Percentiles rank a stretch among this genome's conserved stretches.
These are phyloP conservation scores for Pelagia noctiluca DNA, from an alignment of 30 jellyfish, hydroid and myxozoan genomes.

Conservation along the genomic window DNA sequence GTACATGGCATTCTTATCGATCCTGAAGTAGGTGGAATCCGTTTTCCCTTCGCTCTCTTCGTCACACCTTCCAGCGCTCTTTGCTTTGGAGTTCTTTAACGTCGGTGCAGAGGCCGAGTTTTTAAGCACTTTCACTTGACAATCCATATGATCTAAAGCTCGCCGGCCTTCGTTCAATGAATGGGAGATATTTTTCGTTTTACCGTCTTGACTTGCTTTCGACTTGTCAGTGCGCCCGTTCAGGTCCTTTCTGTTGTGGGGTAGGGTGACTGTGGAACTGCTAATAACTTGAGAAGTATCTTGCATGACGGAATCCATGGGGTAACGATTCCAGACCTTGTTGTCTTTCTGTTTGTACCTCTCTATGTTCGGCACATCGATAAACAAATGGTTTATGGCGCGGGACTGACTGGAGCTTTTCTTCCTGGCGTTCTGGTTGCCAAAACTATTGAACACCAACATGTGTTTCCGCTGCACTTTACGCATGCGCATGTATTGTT, in stretches of 20 bases:
- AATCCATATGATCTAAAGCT: not conserved
- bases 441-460: conserved; percentile 85
- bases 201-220: not conserved
- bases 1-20: conserved; percentile 80
- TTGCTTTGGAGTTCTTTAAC: not conserved
- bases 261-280: not conserved
- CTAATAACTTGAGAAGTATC: not conserved
- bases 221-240: not conserved
- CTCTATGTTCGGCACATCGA: conserved; percentile 72
- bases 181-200: not conserved
- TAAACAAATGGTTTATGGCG: conserved; percentile 89
- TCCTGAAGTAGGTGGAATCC: conserved; percentile 49
- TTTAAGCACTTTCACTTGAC: not conserved
- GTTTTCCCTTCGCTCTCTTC: conserved; percentile 19
- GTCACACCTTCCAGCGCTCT: too few relatives aligned
- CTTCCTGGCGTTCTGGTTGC: conserved; percentile 56
- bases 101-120: not conserved
- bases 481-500: conserved; percentile 91
- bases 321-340: conserved; percentile 34
- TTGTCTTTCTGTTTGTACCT: conserved; percentile 21
- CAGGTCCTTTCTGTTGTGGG: conserved; percentile 3
- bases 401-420: conserved; percentile 59
- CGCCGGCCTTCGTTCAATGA: not conserved
- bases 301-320: conserved; percentile 9
- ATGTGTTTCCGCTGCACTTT: conserved; percentile 82